phyloP scores from a whole-genome alignment of 2,888 invertebrate species.

The Pasiphila rectangulata region DNA sequence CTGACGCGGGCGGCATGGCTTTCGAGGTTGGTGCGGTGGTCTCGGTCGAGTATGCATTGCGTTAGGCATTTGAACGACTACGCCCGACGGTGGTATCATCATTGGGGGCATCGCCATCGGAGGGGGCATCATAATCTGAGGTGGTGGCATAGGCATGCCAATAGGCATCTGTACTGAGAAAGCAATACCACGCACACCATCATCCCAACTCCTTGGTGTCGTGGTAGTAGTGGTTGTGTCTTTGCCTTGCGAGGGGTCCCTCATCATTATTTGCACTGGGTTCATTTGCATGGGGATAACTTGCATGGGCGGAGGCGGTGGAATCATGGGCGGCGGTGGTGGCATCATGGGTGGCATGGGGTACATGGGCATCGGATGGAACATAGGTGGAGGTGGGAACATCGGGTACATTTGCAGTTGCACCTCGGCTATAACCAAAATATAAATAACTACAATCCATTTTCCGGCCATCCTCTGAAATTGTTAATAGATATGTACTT shows the following conservation, averaged over 20 bases:
- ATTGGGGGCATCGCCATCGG: neutral
- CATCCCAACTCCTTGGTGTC: neutral
- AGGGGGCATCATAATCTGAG: neutral
- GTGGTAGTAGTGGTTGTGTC: neutral
- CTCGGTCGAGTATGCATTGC: too few relatives aligned
- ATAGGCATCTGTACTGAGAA: neutral
- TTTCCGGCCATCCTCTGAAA: conserved; percentile 34
- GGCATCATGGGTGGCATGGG: neutral
- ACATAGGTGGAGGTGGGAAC: conserved; percentile 6
- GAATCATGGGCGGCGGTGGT: neutral
- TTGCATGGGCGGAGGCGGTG: conserved; percentile 21
- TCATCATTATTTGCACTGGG: neutral
- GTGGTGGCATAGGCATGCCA: neutral
- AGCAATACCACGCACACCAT: neutral
- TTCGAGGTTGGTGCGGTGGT: neutral
- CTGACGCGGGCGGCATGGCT: neutral
- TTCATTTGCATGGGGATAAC: conserved; percentile 6
- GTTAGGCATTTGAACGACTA: neutral
- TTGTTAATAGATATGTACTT: neutral
- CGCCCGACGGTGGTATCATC: neutral
- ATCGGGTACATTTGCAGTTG: conserved; percentile 34
- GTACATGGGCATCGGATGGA: neutral
- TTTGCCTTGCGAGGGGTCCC: neutral
- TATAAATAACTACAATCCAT: conserved; percentile 28
- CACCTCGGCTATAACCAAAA: conserved; percentile 28